Evolutionary conservation across 2,888 invertebrate genomes (phyloP).

Genomic region (Sphinx pinastri): DNA sequence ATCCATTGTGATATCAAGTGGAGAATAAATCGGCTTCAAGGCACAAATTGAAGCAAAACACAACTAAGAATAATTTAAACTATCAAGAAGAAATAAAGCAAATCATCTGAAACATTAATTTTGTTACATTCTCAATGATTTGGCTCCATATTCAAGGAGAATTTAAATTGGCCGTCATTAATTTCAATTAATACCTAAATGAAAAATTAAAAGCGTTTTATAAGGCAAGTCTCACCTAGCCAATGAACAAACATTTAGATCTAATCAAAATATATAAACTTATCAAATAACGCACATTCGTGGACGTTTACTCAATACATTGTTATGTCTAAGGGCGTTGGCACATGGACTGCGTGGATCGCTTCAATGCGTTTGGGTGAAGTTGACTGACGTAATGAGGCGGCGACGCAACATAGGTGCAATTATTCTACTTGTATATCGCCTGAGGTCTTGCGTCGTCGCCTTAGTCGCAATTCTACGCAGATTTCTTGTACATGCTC

Average conservation of each 20-base stretch:
- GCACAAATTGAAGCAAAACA: slow-evolving; percentile 9
- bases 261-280: slow-evolving; percentile 20
- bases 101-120: neutral
- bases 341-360: too few relatives aligned
- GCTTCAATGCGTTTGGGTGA: too few relatives aligned
- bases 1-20: neutral
- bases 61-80: neutral
- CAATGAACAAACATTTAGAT: slow-evolving; percentile 8
- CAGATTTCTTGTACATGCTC: too few relatives aligned
- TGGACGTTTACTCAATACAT: slow-evolving; percentile 21
- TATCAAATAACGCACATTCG: slow-evolving; percentile 10
- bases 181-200: slow-evolving; percentile 1
- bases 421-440: too few relatives aligned
- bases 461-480: too few relatives aligned
- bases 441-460: too few relatives aligned
- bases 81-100: neutral
- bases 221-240: slow-evolving; percentile 14
- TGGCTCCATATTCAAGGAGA: slow-evolving; percentile 18
- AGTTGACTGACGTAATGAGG: too few relatives aligned
- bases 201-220: neutral
- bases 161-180: slow-evolving; percentile 4
- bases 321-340: slow-evolving; percentile 7
- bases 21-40: neutral
- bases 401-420: too few relatives aligned
- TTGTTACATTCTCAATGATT: slow-evolving; percentile 3